Percentiles rank a stretch among this genome's conserved stretches.
Conservation (phyloP, 2,888 invertebrate genomes). For the Harpagoxenus sublaevis region DNA sequence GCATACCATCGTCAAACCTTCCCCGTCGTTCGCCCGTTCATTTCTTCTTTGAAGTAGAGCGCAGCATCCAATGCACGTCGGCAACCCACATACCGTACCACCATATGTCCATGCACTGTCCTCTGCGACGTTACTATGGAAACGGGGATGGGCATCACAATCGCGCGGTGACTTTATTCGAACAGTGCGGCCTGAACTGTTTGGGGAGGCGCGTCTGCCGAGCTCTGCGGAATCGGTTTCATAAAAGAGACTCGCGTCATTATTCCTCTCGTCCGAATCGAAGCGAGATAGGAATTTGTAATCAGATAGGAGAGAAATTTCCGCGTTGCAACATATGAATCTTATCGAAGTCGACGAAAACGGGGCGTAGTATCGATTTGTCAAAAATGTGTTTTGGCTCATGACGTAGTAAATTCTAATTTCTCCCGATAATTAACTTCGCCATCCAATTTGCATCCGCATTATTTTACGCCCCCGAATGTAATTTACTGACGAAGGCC, state of each 20-base stretch:
- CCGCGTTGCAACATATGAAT: not conserved
- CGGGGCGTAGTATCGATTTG: not conserved
- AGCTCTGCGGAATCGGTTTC: constrained; percentile 61
- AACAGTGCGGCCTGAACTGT: constrained; percentile 67
- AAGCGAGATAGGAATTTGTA: constrained; percentile 51
- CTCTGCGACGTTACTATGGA: constrained; percentile 55
- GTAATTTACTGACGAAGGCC: constrained; percentile 6
- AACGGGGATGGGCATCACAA: constrained; percentile 49
- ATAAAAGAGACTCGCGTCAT: constrained; percentile 43
- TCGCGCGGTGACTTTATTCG: constrained; percentile 66
- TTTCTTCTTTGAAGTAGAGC: constrained; percentile 66
- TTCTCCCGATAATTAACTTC: constrained; percentile 21
- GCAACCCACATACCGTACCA: constrained; percentile 60
- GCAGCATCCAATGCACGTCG: constrained; percentile 71
- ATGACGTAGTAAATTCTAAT: not conserved
- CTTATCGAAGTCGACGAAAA: not conserved
- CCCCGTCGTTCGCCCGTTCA: constrained; percentile 52
- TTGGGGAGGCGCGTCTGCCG: constrained; percentile 25
- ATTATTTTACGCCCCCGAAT: constrained; percentile 18
- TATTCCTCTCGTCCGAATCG: constrained; percentile 46
- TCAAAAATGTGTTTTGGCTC: constrained; percentile 17
- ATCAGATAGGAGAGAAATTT: constrained; percentile 41
- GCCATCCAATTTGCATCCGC: not conserved
- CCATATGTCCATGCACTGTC: constrained; percentile 67
- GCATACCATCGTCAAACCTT: constrained; percentile 52